These are phyloP conservation scores for Anas platyrhynchos DNA, from an alignment of 2,113 vertebrate genomes.

Conservation along the genomic window DNA sequence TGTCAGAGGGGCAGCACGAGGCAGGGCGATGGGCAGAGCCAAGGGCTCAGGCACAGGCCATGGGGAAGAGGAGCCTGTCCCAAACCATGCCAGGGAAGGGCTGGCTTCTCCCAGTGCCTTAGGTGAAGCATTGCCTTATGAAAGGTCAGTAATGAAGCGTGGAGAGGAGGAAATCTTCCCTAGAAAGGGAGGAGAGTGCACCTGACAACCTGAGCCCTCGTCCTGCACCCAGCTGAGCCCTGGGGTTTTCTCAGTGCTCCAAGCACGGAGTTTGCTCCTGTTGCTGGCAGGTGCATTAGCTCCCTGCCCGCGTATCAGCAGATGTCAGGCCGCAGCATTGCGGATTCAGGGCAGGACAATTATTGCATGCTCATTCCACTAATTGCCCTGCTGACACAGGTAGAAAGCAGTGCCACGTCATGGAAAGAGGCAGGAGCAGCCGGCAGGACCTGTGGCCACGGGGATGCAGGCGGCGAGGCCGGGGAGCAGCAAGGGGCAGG, in stretches of 20 bases:
- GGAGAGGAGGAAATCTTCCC: not conserved
- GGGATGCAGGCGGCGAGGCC: accelerated
- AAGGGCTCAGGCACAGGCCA: not conserved
- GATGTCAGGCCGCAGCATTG: accelerated
- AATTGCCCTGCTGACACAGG: not conserved
- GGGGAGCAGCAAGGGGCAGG: not conserved
- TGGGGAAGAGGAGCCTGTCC: not conserved
- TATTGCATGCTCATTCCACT: accelerated
- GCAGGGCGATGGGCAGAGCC: too few species aligned
- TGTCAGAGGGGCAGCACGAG: too few species aligned
- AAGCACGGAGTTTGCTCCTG: too few species aligned
- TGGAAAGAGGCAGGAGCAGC: not conserved
- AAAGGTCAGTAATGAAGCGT: not conserved
- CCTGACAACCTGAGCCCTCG: not conserved
- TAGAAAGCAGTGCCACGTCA: not conserved
- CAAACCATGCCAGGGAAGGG: not conserved
- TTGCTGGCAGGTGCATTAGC: not conserved
- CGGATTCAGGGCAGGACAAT: accelerated
- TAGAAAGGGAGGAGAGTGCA: not conserved
- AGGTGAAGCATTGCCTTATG: not conserved
- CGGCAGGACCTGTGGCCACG: not conserved
- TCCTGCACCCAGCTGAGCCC: too few species aligned
- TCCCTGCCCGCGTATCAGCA: not conserved
- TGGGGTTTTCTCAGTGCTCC: not conserved
- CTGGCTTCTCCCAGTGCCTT: not conserved